phyloP scores from a whole-genome alignment of 2,888 invertebrate genomes.

The Caenorhabditis afra region DNA sequence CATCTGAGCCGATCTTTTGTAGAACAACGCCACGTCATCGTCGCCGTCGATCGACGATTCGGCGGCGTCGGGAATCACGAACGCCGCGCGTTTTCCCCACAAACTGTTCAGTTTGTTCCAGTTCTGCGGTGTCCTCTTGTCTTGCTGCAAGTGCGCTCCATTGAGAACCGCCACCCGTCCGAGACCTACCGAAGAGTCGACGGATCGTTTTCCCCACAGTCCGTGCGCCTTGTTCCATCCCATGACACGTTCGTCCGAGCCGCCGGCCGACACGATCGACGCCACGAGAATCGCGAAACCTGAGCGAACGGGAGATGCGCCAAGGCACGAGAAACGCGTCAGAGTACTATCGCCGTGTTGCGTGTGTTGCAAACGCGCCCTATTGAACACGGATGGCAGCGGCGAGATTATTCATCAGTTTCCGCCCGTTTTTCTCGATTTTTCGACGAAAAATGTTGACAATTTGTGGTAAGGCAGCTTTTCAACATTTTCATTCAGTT shows the following conservation, averaged over 20 bases:
- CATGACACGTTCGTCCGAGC: slow-evolving; percentile 57
- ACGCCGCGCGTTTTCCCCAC: slow-evolving; percentile 66
- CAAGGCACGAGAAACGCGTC: neutral
- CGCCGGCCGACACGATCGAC: neutral
- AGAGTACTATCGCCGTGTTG: too few relatives aligned
- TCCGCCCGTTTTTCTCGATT: too few relatives aligned
- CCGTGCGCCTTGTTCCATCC: slow-evolving; percentile 71
- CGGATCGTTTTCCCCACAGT: slow-evolving; percentile 68
- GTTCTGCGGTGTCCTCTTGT: slow-evolving; percentile 63
- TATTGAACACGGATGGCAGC: too few relatives aligned
- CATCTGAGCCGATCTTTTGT: slow-evolving; percentile 31
- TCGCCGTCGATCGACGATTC: slow-evolving; percentile 1
- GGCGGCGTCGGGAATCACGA: slow-evolving; percentile 15
- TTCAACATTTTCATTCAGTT: too few relatives aligned
- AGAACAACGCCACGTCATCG: slow-evolving; percentile 27
- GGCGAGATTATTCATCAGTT: too few relatives aligned
- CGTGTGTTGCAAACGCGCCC: too few relatives aligned
- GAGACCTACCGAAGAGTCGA: slow-evolving; percentile 31
- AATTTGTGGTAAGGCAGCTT: too few relatives aligned
- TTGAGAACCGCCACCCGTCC: neutral
- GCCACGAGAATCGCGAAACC: slow-evolving; percentile 36
- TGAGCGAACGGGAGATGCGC: neutral
- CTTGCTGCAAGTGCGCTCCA: slow-evolving; percentile 31
- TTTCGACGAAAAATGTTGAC: too few relatives aligned
- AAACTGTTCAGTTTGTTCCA: slow-evolving; percentile 69